Evolutionary conservation across 2,797 vertebrate genomes (phyloP), one percentile per base, ranked within the genome.

Genomic region (Pyrrhura leucotis): DNA sequence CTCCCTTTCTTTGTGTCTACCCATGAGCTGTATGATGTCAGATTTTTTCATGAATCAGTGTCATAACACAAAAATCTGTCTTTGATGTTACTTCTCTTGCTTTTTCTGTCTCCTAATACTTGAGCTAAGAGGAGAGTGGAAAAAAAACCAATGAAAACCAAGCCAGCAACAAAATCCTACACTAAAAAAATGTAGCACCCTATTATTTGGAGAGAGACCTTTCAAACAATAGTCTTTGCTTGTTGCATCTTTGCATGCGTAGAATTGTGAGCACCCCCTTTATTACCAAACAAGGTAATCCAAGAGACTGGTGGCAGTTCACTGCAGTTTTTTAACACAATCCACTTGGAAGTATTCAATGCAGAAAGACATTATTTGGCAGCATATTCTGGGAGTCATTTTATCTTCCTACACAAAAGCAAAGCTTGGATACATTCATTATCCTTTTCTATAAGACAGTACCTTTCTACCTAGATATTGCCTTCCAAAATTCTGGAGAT

Each of bases 391-490:
- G 85, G 87, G 66, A 91, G 89, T 82, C 58, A 90, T 85, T 92
- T 89, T 58, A 50, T 90, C 68, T 94, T 76, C 37, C 29, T 65
- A 50, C 35, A 69, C 61, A 82, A 79, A 82, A 37, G 44, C 35
- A 76, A 74, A 94, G 26, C 72, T 90, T 12, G 29, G 59, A 69
- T 91, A 84, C 63, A 81, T 79, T 78, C 63, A 76, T 88, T 95
- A 93, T 84, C 56, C 50, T 80, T 96, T 97, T 76, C 91, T 93
- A 29, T 73, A 90, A 94, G 51, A 93, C 92, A 95, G 84, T 96
- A 81, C 61, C 86, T 88, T 88, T 54, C 50, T 84, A 65, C 90
- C 83, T 92, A 81, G 89, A 84, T 89, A 92, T 63, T 62, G 50
- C 82, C 78, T 92, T 93, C 89, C 83, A 85, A 68, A 96, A 47